Evolutionary conservation across 2,113 vertebrate species (phyloP).

Genomic region (Pogonocichla stellata): DNA sequence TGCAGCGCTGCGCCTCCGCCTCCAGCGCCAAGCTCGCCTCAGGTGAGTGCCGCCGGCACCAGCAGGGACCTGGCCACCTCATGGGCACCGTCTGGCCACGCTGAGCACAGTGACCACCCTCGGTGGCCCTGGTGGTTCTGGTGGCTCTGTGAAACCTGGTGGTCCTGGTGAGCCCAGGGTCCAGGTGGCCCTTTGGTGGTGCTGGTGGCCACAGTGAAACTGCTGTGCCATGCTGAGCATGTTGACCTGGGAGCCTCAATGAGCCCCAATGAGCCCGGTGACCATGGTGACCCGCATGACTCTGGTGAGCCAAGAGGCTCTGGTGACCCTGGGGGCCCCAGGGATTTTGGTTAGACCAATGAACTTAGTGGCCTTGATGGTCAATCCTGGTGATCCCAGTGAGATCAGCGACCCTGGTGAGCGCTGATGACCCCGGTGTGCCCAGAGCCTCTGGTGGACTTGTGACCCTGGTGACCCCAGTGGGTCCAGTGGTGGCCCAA

Average conservation of each 20-base stretch:
- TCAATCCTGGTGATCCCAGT: neutral
- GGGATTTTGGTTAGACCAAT: neutral
- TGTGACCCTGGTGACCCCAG: neutral
- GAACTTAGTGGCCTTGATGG: no score
- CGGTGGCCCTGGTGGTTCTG: neutral
- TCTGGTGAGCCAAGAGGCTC: neutral
- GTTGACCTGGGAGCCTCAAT: neutral
- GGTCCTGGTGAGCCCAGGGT: neutral
- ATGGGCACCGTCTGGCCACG: fast-evolving
- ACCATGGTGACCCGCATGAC: neutral
- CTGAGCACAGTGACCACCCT: neutral
- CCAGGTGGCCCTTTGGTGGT: neutral
- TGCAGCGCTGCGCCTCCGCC: slow-evolving; percentile 82
- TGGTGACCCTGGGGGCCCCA: neutral
- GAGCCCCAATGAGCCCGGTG: neutral
- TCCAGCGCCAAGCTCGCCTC: slow-evolving; percentile 78
- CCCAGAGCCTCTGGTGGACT: neutral
- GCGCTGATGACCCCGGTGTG: neutral
- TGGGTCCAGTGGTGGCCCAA: neutral
- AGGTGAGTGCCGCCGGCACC: slow-evolving; percentile 47
- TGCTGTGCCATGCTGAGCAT: neutral
- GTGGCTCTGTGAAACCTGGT: neutral
- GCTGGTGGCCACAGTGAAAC: neutral
- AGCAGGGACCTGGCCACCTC: fast-evolving
- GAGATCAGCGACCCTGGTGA: neutral